Evolutionary conservation across 1,140 invertebrate genomes (phyloP).

Genomic region (Drosophila persimilis): DNA sequence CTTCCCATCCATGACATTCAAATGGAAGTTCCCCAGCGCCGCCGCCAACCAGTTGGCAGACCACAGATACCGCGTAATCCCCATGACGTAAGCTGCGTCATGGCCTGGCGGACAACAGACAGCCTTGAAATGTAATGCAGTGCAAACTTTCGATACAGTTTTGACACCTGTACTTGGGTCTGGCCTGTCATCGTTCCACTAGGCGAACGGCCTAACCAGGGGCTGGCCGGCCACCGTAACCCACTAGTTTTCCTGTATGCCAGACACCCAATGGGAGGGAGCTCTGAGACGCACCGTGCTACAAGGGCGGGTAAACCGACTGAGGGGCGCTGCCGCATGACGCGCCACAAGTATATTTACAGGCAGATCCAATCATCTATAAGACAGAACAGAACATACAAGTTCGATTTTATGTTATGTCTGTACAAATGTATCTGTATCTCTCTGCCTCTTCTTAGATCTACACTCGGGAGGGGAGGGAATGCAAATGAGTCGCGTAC

Average conservation of each 20-base stretch:
- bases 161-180: constrained; percentile 8
- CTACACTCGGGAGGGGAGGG: too few relatives aligned
- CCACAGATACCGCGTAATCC: constrained; percentile 25
- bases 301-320: background rate
- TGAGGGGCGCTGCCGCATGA: too few relatives aligned
- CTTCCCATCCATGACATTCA: background rate
- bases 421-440: too few relatives aligned
- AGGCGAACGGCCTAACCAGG: constrained; percentile 21
- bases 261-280: background rate
- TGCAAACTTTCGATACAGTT: background rate
- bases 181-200: constrained; percentile 21
- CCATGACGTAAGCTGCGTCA: constrained; percentile 5
- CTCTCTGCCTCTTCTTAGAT: background rate
- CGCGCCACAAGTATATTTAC: too few relatives aligned
- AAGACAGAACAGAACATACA: too few relatives aligned
- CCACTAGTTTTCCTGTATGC: constrained; percentile 26
- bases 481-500: constrained; percentile 4
- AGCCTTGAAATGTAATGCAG: constrained; percentile 9
- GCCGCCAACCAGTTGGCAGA: background rate
- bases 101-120: constrained; percentile 17
- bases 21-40: constrained; percentile 25
- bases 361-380: too few relatives aligned
- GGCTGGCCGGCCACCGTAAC: too few relatives aligned
- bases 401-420: too few relatives aligned
- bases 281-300: constrained; percentile 7